Percentiles rank a stretch among this genome's conserved stretches.
phyloP scores from a whole-genome alignment of 2,888 invertebrate genomes.

The Noctua janthe region DNA sequence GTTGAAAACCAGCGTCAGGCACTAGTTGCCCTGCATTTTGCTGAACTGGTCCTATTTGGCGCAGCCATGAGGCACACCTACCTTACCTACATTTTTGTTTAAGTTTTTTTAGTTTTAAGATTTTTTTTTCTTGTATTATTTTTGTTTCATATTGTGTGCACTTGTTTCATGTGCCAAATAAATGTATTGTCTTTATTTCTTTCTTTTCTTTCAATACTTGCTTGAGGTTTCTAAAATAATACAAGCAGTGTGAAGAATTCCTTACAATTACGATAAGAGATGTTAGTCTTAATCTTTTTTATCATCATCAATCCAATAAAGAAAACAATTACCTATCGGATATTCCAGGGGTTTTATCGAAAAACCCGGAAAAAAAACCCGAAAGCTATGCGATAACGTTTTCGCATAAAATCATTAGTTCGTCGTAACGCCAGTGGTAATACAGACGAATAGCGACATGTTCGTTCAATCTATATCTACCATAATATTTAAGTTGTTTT shows the following conservation, averaged over 20 bases:
- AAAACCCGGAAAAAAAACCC: neutral
- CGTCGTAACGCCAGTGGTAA: neutral
- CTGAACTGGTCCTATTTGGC: too few relatives aligned
- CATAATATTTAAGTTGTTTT: neutral
- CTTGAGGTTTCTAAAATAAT: neutral
- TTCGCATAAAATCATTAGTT: neutral
- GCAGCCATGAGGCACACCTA: too few relatives aligned
- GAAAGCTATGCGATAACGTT: neutral
- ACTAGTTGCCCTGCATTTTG: too few relatives aligned
- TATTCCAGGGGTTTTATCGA: neutral
- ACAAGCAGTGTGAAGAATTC: constrained; percentile 4
- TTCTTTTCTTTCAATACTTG: neutral
- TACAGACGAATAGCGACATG: neutral
- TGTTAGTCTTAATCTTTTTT: neutral
- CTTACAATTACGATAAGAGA: constrained; percentile 1
- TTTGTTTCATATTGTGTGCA: too few relatives aligned
- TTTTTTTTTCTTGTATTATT: too few relatives aligned
- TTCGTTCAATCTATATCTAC: neutral
- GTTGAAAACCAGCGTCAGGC: too few relatives aligned
- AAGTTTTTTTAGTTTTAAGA: too few relatives aligned
- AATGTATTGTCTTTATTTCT: too few relatives aligned
- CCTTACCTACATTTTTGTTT: too few relatives aligned
- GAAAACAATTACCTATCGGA: neutral
- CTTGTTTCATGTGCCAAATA: too few relatives aligned
- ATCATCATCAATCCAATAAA: constrained; percentile 5